Evolutionary conservation across 2,888 invertebrate species (phyloP).

Genomic region (Ommatoiulus sabulosus): DNA sequence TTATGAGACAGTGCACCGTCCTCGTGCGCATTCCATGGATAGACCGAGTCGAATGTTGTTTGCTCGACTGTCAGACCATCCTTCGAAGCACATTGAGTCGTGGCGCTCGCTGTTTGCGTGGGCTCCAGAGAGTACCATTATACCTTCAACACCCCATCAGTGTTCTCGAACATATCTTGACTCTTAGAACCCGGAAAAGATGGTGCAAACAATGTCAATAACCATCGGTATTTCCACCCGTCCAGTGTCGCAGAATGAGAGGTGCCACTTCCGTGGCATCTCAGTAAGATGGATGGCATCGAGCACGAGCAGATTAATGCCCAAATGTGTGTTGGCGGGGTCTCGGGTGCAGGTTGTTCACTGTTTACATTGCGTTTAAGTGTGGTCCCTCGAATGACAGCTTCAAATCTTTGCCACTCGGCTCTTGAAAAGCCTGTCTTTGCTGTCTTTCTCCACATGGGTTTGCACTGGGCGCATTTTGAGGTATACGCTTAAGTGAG

Average conservation of each 20-base stretch:
- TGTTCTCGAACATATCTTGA: slow-evolving; percentile 14
- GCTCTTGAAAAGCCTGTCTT: slow-evolving; percentile 37
- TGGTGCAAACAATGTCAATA: slow-evolving; percentile 34
- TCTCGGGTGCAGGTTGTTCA: slow-evolving; percentile 43
- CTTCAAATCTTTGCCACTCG: slow-evolving; percentile 25
- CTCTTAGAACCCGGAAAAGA: background rate
- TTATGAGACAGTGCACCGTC: background rate
- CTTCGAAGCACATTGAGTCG: too few relatives aligned
- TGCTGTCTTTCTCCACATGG: slow-evolving; percentile 50
- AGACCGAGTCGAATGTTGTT: background rate
- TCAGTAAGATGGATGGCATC: slow-evolving; percentile 32
- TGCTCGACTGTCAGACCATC: too few relatives aligned
- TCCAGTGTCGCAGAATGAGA: slow-evolving; percentile 21
- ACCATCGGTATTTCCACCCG: background rate
- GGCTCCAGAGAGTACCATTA: background rate
- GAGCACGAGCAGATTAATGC: slow-evolving; percentile 48
- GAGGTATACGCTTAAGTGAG: background rate
- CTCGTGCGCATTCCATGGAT: background rate
- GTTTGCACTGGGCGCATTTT: background rate
- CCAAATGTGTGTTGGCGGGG: background rate
- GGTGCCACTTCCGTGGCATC: slow-evolving; percentile 28
- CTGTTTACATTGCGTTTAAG: slow-evolving; percentile 54
- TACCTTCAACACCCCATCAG: slow-evolving; percentile 28
- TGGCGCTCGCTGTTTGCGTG: background rate
- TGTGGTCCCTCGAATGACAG: slow-evolving; percentile 55